These are phyloP conservation scores for Hydraecia micacea DNA, from an alignment of 2,888 invertebrate genomes.

Conservation along the genomic window DNA sequence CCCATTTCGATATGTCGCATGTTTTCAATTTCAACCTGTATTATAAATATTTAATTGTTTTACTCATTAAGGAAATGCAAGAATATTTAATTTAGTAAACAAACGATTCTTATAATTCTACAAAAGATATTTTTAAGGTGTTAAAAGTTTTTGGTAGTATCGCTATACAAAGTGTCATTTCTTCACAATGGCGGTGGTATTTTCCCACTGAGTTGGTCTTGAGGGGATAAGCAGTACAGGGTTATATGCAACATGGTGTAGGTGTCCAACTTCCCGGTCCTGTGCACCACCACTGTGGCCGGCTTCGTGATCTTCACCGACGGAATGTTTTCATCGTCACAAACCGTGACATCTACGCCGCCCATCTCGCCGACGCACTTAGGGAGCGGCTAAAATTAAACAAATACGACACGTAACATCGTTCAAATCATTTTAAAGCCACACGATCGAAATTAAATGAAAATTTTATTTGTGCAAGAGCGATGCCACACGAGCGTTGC, in stretches of 20 bases:
- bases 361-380: not conserved
- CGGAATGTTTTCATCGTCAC: not conserved
- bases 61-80: too few relatives aligned
- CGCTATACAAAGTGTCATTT: not conserved
- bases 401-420: not conserved
- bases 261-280: fast-evolving
- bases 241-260: not conserved
- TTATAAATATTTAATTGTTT: too few relatives aligned
- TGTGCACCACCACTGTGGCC: not conserved
- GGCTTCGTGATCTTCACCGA: not conserved
- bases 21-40: too few relatives aligned
- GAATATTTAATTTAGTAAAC: too few relatives aligned
- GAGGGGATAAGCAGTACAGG: not conserved
- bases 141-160: too few relatives aligned
- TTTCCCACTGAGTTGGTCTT: not conserved
- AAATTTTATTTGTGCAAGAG: too few relatives aligned
- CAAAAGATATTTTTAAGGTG: too few relatives aligned
- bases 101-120: too few relatives aligned
- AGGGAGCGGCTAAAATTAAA: slow-evolving; percentile 30
- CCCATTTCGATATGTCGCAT: too few relatives aligned
- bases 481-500: too few relatives aligned
- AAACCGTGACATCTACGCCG: not conserved
- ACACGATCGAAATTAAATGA: not conserved
- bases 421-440: not conserved
- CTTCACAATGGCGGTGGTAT: not conserved